Conservation (phyloP, 2,113 vertebrate genomes). For the Thermophis baileyi region DNA sequence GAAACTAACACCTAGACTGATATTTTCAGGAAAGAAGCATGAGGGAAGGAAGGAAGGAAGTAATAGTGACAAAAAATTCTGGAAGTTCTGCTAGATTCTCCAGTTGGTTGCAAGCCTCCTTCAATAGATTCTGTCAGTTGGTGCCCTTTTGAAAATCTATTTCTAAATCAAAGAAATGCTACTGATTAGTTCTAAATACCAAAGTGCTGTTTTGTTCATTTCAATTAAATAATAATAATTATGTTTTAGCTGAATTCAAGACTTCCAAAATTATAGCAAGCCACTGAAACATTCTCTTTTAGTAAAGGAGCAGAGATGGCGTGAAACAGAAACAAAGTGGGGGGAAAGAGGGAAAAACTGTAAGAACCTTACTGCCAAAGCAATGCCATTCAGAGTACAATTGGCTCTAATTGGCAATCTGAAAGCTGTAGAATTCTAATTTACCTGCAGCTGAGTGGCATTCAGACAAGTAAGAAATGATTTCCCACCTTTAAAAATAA, state of each 20-base stretch:
- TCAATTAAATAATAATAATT: not conserved
- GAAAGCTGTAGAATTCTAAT: constrained; percentile 26
- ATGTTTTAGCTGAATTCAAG: not conserved
- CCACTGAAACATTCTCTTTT: not conserved
- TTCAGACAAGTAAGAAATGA: constrained; percentile 35
- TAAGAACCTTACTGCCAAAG: constrained; percentile 19
- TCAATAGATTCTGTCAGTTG: not conserved
- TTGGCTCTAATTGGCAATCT: constrained; percentile 31
- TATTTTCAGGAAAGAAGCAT: not conserved
- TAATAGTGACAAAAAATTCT: not conserved
- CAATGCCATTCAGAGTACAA: not conserved
- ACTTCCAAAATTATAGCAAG: not conserved
- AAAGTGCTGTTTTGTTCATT: constrained; percentile 8
- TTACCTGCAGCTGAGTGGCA: constrained; percentile 39
- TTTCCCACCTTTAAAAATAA: constrained; percentile 30
- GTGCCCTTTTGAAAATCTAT: not conserved
- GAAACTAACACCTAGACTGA: not conserved
- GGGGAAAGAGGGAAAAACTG: not conserved
- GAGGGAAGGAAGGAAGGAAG: not conserved
- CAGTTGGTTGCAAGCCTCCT: not conserved
- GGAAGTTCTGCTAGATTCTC: not conserved
- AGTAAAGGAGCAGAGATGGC: not conserved
- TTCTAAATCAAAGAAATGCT: not conserved
- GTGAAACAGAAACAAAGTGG: not conserved
- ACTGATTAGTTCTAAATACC: not conserved